Conservation (phyloP, 2,888 invertebrate genomes). For the Gasteruption jaculator region DNA sequence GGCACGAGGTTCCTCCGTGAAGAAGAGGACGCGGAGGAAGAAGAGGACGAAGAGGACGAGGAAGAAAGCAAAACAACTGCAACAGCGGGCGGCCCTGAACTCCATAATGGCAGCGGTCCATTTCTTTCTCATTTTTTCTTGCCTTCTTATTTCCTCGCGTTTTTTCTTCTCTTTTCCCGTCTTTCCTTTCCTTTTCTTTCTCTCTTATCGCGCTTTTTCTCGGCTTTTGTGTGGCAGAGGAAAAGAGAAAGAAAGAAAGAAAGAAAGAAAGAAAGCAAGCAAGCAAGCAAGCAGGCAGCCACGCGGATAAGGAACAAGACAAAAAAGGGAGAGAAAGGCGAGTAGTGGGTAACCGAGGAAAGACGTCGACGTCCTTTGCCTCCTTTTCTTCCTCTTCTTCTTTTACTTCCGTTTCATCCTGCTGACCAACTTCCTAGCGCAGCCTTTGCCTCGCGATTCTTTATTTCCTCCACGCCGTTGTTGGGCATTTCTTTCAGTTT, state of each 20-base stretch:
- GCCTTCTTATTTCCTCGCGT: no score
- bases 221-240: slow-evolving; percentile 29
- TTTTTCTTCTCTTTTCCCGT: no score
- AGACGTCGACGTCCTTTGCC: slow-evolving; percentile 9
- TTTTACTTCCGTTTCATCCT: slow-evolving; percentile 30
- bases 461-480: no score
- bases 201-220: slow-evolving; percentile 31
- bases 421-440: slow-evolving; percentile 36
- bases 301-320: neutral
- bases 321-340: slow-evolving; percentile 7
- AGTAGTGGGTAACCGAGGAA: neutral
- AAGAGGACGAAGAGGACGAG: slow-evolving; percentile 20
- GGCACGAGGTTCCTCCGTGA: slow-evolving; percentile 34
- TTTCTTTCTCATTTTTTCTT: slow-evolving; percentile 30
- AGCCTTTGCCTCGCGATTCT: no score
- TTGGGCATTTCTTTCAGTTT: no score
- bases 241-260: slow-evolving; percentile 6
- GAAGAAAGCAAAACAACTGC: slow-evolving; percentile 36
- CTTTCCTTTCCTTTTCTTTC: slow-evolving; percentile 10
- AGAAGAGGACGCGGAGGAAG: slow-evolving; percentile 30
- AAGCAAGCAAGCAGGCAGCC: slow-evolving; percentile 4
- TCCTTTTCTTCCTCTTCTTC: slow-evolving; percentile 5
- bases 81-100: slow-evolving; percentile 39
- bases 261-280: slow-evolving; percentile 9
- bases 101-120: slow-evolving; percentile 41